Conservation (phyloP, 2,797 vertebrate species). For the Pangasius larnaudii region DNA sequence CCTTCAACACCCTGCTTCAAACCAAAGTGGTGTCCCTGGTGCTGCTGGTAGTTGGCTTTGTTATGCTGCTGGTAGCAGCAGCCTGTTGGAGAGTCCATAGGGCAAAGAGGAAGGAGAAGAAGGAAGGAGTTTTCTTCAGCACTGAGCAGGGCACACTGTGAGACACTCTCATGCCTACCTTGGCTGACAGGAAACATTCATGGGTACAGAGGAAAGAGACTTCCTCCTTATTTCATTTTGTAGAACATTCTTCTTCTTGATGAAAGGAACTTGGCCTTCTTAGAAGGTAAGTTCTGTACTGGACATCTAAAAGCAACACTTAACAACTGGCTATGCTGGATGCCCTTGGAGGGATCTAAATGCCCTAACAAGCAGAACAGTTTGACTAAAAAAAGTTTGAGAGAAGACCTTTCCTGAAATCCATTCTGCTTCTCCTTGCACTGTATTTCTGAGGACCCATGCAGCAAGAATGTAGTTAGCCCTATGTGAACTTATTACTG, state of each 20-base stretch:
- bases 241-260: background rate
- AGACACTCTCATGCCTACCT: constrained; percentile 33
- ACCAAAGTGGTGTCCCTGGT: constrained; percentile 87
- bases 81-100: constrained; percentile 79
- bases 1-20: constrained; percentile 84
- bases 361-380: background rate
- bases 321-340: constrained; percentile 1
- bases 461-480: constrained; percentile 5
- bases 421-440: background rate
- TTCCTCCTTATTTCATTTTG: background rate
- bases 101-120: constrained; percentile 74
- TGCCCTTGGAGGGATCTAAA: background rate
- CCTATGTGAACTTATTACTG: background rate
- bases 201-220: background rate
- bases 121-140: constrained; percentile 74
- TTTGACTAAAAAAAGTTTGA: background rate
- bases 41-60: constrained; percentile 71
- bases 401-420: background rate
- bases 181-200: background rate
- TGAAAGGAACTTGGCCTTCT: background rate
- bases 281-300: background rate
- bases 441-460: background rate
- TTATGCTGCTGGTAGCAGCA: constrained; percentile 74
- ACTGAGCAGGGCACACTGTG: constrained; percentile 75
- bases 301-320: background rate